Percentiles rank a stretch among this genome's conserved stretches.
These are phyloP conservation scores for Macaria notata DNA, from an alignment of 2,888 invertebrate genomes.

Conservation along the genomic window DNA sequence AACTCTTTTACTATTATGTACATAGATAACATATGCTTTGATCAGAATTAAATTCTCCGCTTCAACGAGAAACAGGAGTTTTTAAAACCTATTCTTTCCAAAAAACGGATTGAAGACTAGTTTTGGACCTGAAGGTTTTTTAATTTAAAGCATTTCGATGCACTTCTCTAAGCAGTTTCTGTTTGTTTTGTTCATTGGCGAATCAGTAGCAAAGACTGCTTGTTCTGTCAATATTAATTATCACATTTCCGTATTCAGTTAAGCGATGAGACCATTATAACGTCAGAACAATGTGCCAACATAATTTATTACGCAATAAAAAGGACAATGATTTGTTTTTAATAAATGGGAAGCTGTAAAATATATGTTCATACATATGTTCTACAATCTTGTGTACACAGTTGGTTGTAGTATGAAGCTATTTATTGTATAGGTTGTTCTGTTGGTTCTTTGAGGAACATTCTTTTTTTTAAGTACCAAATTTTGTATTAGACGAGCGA, in stretches of 20 bases:
- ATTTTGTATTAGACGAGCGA: too few species aligned
- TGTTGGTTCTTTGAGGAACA: conserved; percentile 13
- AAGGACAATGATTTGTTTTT: conserved; percentile 21
- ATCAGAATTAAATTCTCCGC: too few species aligned
- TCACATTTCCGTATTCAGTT: conserved; percentile 24
- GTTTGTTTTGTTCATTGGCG: conserved; percentile 12
- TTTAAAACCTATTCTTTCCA: too few species aligned
- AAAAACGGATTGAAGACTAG: too few species aligned
- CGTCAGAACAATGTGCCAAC: conserved; percentile 27
- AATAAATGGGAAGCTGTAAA: conserved; percentile 33
- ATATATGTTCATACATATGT: conserved; percentile 24
- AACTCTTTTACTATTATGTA: too few species aligned
- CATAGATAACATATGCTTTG: too few species aligned
- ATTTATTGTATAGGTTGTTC: conserved; percentile 21
- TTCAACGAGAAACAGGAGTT: too few species aligned
- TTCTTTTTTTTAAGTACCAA: neutral
- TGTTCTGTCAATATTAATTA: conserved; percentile 22
- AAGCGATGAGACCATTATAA: conserved; percentile 28
- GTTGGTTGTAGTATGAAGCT: conserved; percentile 22
- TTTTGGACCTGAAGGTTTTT: too few species aligned
- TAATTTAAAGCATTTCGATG: neutral
- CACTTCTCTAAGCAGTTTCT: conserved; percentile 13
- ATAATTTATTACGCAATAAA: conserved; percentile 28
- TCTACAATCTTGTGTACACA: conserved; percentile 28
- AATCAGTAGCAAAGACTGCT: conserved; percentile 13